Conservation (phyloP, 2,113 vertebrate species). For the Chaenocephalus aceratus region DNA sequence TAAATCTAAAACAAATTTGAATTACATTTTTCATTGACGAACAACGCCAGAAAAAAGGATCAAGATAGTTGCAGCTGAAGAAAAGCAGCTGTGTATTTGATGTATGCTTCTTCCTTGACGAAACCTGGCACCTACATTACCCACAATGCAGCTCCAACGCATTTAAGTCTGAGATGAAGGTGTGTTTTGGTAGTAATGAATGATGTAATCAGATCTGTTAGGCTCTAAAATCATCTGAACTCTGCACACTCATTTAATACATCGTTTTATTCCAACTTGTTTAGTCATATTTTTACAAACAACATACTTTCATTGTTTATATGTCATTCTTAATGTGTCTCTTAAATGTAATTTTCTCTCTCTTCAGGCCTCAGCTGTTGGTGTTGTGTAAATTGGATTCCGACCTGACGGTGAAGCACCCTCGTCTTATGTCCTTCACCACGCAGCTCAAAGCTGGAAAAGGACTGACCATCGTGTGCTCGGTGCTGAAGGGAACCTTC, state of each 20-base stretch:
- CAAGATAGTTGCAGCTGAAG: no score
- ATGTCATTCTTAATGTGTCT: no score
- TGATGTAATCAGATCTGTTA: not conserved
- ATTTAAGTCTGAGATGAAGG: not conserved
- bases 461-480: constrained; percentile 94
- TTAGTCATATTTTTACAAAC: no score
- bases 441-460: constrained; percentile 95
- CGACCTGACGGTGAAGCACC: constrained; percentile 90
- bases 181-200: not conserved
- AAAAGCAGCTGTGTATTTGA: not conserved
- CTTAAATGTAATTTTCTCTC: not conserved
- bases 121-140: not conserved
- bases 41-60: no score
- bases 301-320: not conserved
- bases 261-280: no score
- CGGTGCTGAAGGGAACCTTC: constrained; percentile 93
- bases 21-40: no score
- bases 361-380: constrained; percentile 91
- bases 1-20: not conserved
- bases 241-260: no score
- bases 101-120: not conserved
- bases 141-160: not conserved
- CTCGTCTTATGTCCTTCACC: constrained; percentile 91
- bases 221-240: no score
- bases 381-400: constrained; percentile 91